Evolutionary conservation across 2,888 invertebrate genomes (phyloP), one percentile per base, ranked within the genome.

Genomic region (Coecobrya sp.): DNA sequence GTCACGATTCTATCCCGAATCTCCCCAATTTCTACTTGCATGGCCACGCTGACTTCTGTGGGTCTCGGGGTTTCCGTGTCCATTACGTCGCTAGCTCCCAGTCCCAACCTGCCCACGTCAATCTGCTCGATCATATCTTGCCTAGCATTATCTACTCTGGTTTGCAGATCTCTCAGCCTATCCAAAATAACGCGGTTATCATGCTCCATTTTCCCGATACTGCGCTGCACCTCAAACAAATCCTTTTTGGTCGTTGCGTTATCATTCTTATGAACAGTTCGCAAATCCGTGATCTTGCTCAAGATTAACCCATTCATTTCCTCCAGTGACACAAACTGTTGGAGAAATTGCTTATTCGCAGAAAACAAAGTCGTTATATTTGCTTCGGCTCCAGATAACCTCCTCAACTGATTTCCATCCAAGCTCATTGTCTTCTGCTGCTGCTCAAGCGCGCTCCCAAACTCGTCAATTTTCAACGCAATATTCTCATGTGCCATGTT

Each of bases 401-500:
- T 68, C n/a, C 79, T 36, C 16, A 84, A n/a, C 25, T 84, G 84
- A 19, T 42, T 65, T 16, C 16, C 62, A 45, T 88, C 84, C 49
- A 92, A 16, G 1, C 36, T 25, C 16, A 81, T 30, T n/a, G 2
- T 45, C 5, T 70, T 25, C 49, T 76, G 84, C 8, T 79, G 65
- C 7, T 70, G n/a, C 22, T 86, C 86, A 0, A 86, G n/a, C 19
- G 42, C 62, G 8, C 22, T n/a, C 0, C 85, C 7, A 27, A 93
- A 19, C 19, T 92, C 90, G 16, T 93, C 93, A 49, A 93, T 86
- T 86, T 92, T 92, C 42, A 92, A 45, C 11, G 91, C 87, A 45
- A 93, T 93, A 59, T 93, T 93, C 30, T 93, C 93, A 55, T 93
- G 93, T 1, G 93, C 93, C 90, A 93, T 84, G 76, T 93, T 93